Base-by-base conservation (phyloP, 2,113 vertebrate species). In the Corythaixoides concolor region DNA sequence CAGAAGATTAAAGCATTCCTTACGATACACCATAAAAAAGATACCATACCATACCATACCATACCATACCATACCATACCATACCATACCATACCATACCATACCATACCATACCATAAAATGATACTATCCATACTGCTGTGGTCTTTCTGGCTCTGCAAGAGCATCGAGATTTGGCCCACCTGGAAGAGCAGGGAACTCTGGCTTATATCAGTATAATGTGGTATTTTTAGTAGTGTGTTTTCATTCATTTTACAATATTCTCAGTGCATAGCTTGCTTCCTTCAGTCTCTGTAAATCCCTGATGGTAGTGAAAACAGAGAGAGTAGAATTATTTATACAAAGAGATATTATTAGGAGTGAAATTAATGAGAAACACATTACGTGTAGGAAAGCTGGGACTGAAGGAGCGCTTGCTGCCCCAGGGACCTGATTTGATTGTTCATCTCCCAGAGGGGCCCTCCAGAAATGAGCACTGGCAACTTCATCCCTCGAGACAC, bases 261-360 rank as follows among this genome's bases (percentile, higher is more conserved):
- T n/a, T 89, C 43, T 87, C 43, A 77, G 50, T 53, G 21, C 63
- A 47, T 28, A 37, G 17, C 45, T 93, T 75, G 15, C 22, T 62
- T 78, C 35, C 90, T 83, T 67, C 63, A 62, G 72, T 32, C 50
- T 77, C 43, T 70, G 49, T 55, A 93, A 94, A 86, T 73, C 82
- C 56, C 56, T 41, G 24, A 53, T 63, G 60, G 28, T 9, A 77
- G 50, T 70, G 52, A 88, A 94, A 93, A 84, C 27, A 74, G 76
- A 79, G 30, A 47, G 14, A 35, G 50, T 50, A 58, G 78, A 93
- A 87, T 81, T 92, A 89, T 93, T 78, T 86, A 80, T 67, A 83
- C 43, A 78, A 13, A 68, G 47, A 74, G 41, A 67, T 77, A 67
- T 84, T 70, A 89, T 85, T 90, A 81, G 60, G 72, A 88, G 16